Evolutionary conservation across 2,797 vertebrate species (phyloP).

Genomic region (Trachurus trachurus): DNA sequence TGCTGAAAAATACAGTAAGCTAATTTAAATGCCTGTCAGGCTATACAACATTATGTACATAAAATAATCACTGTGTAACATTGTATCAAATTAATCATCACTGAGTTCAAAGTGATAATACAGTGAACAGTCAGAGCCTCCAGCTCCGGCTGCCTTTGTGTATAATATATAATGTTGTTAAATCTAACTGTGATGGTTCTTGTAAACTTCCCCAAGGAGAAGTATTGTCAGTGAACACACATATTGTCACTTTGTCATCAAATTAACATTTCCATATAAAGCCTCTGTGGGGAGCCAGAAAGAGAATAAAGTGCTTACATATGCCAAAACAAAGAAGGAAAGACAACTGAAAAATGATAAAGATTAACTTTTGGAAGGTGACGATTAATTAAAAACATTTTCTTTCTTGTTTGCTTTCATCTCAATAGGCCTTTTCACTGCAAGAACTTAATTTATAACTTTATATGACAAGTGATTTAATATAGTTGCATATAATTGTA

Average conservation of each 20-base stretch:
- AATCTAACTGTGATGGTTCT: neutral
- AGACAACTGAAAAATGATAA: neutral
- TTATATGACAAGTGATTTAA: neutral
- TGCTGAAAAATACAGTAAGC: slow-evolving; percentile 7
- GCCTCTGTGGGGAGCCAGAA: neutral
- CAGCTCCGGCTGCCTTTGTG: slow-evolving; percentile 1
- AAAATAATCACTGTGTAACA: slow-evolving; percentile 7
- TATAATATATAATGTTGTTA: slow-evolving; percentile 36
- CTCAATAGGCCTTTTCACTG: neutral
- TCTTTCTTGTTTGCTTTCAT: neutral
- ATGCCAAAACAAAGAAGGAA: neutral
- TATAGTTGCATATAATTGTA: neutral
- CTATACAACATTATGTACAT: neutral
- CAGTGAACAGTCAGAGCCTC: slow-evolving; percentile 25
- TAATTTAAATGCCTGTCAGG: neutral
- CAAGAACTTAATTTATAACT: neutral
- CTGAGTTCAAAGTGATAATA: slow-evolving; percentile 26
- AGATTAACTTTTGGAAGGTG: neutral
- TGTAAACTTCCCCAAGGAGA: slow-evolving; percentile 26
- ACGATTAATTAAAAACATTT: neutral
- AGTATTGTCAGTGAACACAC: slow-evolving; percentile 13
- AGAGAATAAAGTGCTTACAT: neutral
- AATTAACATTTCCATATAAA: slow-evolving; percentile 17
- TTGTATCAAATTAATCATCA: slow-evolving; percentile 38
- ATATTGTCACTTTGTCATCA: slow-evolving; percentile 31